phyloP scores from a whole-genome alignment of 1,140 invertebrate genomes.

The Venustaconcha ellipsiformis region DNA sequence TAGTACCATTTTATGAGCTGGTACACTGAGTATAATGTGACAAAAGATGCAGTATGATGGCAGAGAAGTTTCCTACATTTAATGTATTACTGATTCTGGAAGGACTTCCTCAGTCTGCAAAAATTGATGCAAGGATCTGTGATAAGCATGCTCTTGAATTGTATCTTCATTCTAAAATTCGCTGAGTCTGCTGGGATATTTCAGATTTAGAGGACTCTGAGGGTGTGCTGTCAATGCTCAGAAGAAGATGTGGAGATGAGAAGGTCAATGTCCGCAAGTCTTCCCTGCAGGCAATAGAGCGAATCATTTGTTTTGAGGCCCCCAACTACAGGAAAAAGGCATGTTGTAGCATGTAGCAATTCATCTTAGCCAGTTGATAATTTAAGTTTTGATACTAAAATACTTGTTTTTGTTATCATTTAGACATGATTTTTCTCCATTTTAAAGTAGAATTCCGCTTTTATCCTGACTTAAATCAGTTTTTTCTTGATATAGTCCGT shows the following conservation, averaged over 20 bases:
- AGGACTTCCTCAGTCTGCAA: too few relatives aligned
- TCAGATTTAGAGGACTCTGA: conserved; percentile 60
- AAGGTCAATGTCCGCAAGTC: conserved; percentile 75
- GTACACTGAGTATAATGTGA: too few relatives aligned
- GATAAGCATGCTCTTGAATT: too few relatives aligned
- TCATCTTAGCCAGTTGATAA: not conserved
- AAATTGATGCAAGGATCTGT: too few relatives aligned
- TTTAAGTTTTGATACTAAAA: not conserved
- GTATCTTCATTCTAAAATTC: too few relatives aligned
- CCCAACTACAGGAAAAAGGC: conserved; percentile 66
- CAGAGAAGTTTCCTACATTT: too few relatives aligned
- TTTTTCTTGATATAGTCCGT: too few relatives aligned
- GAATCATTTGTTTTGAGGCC: conserved; percentile 57
- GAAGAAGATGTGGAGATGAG: conserved; percentile 71
- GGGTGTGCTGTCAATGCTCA: conserved; percentile 69
- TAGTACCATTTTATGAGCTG: too few relatives aligned
- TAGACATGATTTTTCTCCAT: not conserved
- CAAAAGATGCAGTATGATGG: too few relatives aligned
- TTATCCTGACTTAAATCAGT: not conserved
- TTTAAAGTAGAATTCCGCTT: not conserved
- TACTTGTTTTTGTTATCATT: not conserved
- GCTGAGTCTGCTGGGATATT: conserved; percentile 3
- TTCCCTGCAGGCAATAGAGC: conserved; percentile 72
- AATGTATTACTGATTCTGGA: too few relatives aligned
- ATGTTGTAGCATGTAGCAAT: conserved; percentile 5